These are phyloP conservation scores for Drosophila quinaria DNA, from an alignment of 2,888 invertebrate species.

Conservation along the genomic window DNA sequence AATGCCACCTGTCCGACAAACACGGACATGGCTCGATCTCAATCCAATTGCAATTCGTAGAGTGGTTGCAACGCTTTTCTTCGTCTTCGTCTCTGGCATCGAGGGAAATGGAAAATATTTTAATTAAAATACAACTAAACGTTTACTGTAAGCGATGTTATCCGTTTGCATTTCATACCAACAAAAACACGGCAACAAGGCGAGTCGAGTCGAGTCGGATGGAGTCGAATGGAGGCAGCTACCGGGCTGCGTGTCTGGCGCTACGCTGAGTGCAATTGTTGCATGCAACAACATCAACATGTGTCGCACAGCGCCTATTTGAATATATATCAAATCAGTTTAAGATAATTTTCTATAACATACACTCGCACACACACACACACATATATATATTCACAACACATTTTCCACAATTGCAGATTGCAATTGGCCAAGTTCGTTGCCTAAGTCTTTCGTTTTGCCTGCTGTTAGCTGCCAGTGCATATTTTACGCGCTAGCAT, in stretches of 20 bases:
- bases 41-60: conserved; percentile 43
- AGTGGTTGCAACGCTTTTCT: conserved; percentile 14
- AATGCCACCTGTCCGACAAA: conserved; percentile 71
- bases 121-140: conserved; percentile 80
- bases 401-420: conserved; percentile 56
- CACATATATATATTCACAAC: neutral
- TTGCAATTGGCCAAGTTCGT: conserved; percentile 56
- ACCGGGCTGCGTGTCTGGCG: conserved; percentile 64
- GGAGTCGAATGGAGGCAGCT: conserved; percentile 30
- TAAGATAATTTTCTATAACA: conserved; percentile 80
- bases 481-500: conserved; percentile 76
- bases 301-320: conserved; percentile 79
- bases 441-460: conserved; percentile 72
- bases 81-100: conserved; percentile 32
- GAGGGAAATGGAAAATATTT: conserved; percentile 74
- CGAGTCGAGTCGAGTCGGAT: conserved; percentile 10
- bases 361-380: conserved; percentile 54
- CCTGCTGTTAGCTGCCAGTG: conserved; percentile 46
- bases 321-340: conserved; percentile 81
- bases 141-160: conserved; percentile 78
- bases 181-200: conserved; percentile 43
- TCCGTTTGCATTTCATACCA: conserved; percentile 58
- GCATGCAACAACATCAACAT: conserved; percentile 72
- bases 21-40: conserved; percentile 69
- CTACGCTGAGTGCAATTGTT: conserved; percentile 58